These are phyloP conservation scores for Platygyra sinensis DNA, from an alignment of 64 coral and sea anemone genomes.

Conservation along the genomic window DNA sequence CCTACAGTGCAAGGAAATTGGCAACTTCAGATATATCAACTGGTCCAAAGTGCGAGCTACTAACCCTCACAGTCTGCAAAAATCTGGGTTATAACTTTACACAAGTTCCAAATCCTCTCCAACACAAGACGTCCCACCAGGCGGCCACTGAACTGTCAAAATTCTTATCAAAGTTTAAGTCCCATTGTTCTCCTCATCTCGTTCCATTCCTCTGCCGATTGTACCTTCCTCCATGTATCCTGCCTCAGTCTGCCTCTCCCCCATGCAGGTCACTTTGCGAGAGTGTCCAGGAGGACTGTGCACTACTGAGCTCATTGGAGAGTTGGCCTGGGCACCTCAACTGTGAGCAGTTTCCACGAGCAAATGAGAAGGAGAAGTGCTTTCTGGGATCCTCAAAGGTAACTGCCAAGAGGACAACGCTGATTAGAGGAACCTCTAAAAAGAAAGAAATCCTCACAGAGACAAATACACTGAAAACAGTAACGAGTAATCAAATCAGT, in stretches of 20 bases:
- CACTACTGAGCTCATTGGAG: neutral
- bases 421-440: neutral
- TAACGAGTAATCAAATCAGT: neutral
- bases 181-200: constrained; percentile 31
- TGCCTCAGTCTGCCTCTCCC: constrained; percentile 3
- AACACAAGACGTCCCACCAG: constrained; percentile 11
- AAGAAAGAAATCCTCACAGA: neutral
- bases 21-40: neutral
- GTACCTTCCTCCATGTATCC: constrained; percentile 37
- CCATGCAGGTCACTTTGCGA: constrained; percentile 57
- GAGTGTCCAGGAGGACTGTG: constrained; percentile 35
- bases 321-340: constrained; percentile 28
- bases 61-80: constrained; percentile 13
- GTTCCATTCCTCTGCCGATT: constrained; percentile 43
- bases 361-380: constrained; percentile 8
- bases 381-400: neutral
- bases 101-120: neutral
- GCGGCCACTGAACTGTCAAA: neutral
- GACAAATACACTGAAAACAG: neutral
- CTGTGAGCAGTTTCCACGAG: constrained; percentile 45
- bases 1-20: constrained; percentile 9
- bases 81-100: constrained; percentile 7
- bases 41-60: neutral
- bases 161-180: constrained; percentile 34
- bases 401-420: constrained; percentile 3